Conservation (phyloP, 1,140 invertebrate genomes). For the Tetramorium simillimum region DNA sequence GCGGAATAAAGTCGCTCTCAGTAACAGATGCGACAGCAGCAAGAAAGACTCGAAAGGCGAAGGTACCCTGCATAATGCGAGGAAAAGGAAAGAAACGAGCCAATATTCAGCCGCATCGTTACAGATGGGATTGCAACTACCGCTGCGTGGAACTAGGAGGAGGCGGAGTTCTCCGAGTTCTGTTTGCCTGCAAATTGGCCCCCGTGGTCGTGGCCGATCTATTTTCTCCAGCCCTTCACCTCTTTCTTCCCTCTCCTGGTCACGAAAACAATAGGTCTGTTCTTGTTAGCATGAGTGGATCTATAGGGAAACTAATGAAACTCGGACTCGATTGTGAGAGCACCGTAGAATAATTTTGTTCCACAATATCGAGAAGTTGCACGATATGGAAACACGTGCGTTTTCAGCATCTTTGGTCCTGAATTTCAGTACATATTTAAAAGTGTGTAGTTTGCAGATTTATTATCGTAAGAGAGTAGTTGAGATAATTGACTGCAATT, state of each 20-base stretch:
- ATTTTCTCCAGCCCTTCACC: slow-evolving; percentile 29
- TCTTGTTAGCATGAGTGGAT: slow-evolving; percentile 24
- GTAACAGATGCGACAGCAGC: slow-evolving; percentile 39
- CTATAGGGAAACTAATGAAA: slow-evolving; percentile 19
- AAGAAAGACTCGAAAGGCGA: slow-evolving; percentile 41
- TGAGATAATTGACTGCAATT: background rate
- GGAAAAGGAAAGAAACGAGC: slow-evolving; percentile 28
- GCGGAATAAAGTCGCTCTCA: slow-evolving; percentile 28
- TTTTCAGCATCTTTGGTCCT: background rate
- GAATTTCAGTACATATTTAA: background rate
- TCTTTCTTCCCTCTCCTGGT: background rate
- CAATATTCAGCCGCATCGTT: slow-evolving; percentile 41
- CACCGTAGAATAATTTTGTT: slow-evolving; percentile 1
- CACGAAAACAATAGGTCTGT: slow-evolving; percentile 31
- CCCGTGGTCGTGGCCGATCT: slow-evolving; percentile 26
- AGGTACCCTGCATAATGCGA: slow-evolving; percentile 40
- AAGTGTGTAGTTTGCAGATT: background rate
- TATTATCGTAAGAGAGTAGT: background rate
- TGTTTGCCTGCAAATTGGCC: slow-evolving; percentile 44
- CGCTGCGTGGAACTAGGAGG: background rate
- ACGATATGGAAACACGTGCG: background rate
- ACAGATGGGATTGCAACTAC: slow-evolving; percentile 35
- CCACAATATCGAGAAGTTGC: background rate
- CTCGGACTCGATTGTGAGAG: background rate
- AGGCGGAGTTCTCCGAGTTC: slow-evolving; percentile 17